Conservation (phyloP, 2,888 invertebrate genomes). For the Athetis lepigone region DNA sequence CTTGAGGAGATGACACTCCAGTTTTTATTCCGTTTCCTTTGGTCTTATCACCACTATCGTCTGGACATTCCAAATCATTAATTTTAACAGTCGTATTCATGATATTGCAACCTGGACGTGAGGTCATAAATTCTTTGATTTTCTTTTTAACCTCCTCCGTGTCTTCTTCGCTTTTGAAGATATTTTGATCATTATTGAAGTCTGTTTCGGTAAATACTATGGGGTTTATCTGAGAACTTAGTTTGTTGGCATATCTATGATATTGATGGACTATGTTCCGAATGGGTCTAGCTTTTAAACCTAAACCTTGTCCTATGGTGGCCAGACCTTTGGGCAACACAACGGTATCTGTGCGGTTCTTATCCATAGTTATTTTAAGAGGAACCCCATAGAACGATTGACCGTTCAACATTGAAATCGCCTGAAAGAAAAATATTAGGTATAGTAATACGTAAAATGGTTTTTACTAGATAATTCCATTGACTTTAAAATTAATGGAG, state of each 20-base stretch:
- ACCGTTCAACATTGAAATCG: conserved; percentile 81
- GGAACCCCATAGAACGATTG: conserved; percentile 73
- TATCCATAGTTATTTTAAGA: conserved; percentile 73
- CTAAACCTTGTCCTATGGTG: conserved; percentile 77
- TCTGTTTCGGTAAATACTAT: conserved; percentile 56
- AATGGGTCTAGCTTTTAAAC: conserved; percentile 73
- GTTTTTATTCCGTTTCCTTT: background rate
- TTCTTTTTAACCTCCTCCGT: conserved; percentile 15
- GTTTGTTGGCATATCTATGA: conserved; percentile 69
- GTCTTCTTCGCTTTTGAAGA: conserved; percentile 5
- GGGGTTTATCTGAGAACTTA: conserved; percentile 61
- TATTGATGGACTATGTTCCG: conserved; percentile 75
- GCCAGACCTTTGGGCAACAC: conserved; percentile 79
- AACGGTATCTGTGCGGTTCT: conserved; percentile 53
- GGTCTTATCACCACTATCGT: background rate
- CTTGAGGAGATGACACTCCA: conserved; percentile 7
- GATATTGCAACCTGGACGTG: conserved; percentile 3
- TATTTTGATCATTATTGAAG: conserved; percentile 9
- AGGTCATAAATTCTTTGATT: conserved; percentile 24
- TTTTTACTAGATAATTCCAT: background rate
- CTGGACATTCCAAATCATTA: conserved; percentile 27
- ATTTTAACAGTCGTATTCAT: conserved; percentile 21
- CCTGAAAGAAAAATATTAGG: conserved; percentile 72
- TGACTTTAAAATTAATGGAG: conserved; percentile 10
- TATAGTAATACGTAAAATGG: conserved; percentile 5